Evolutionary conservation across 92 coral and sea anemone genomes (phyloP).

Genomic region (Phenganax subtilis): DNA sequence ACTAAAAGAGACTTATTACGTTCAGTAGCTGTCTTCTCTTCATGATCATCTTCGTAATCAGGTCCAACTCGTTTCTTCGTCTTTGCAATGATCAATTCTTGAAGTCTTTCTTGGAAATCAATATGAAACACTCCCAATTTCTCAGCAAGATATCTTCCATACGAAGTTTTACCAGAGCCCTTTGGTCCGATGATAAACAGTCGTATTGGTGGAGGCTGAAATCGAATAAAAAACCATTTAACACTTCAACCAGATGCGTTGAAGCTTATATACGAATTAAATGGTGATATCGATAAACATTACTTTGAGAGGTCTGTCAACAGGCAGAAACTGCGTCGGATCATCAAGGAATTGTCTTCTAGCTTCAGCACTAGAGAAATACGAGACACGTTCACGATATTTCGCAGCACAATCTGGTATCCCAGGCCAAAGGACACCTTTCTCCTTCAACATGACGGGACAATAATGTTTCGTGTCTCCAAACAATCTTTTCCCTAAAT

Average conservation of each 20-base stretch:
- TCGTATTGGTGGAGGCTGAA: conserved; percentile 88
- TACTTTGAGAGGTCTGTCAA: conserved; percentile 74
- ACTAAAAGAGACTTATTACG: background rate
- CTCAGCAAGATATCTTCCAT: conserved; percentile 79
- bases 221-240: background rate
- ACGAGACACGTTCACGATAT: conserved; percentile 83
- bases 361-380: conserved; percentile 74
- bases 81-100: conserved; percentile 93
- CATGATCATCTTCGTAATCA: conserved; percentile 89
- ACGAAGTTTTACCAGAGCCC: conserved; percentile 90
- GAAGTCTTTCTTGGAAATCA: conserved; percentile 86
- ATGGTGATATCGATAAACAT: background rate
- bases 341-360: conserved; percentile 62
- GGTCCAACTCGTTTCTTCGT: conserved; percentile 97
- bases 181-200: conserved; percentile 88
- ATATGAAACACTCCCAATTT: conserved; percentile 91
- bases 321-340: conserved; percentile 66
- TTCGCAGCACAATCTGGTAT: conserved; percentile 80
- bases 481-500: conserved; percentile 67
- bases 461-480: conserved; percentile 91
- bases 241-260: background rate
- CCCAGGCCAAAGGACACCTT: conserved; percentile 83
- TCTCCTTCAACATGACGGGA: conserved; percentile 87
- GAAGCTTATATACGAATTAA: background rate
- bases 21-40: conserved; percentile 51